Percentiles rank a stretch among this genome's conserved stretches.
These are phyloP conservation scores for Antrozous pallidus DNA, from an alignment of 2,797 vertebrate species.

Conservation along the genomic window DNA sequence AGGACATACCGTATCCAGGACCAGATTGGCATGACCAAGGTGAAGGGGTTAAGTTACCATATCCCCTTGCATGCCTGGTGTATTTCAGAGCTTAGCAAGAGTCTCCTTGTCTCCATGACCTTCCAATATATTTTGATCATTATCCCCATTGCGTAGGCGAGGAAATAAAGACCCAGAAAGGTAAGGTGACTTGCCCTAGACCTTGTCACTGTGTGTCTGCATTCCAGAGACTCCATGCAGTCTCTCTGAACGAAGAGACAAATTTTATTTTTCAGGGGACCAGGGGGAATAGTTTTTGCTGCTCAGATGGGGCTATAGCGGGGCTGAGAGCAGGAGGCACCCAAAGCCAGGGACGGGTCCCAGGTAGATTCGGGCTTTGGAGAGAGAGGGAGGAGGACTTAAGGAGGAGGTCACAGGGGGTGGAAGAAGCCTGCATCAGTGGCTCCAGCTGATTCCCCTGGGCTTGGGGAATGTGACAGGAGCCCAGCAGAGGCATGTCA, in stretches of 20 bases:
- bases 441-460: slow-evolving; percentile 62
- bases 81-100: neutral
- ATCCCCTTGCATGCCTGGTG: neutral
- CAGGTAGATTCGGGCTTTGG: neutral
- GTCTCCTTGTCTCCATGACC: neutral
- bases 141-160: neutral
- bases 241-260: neutral
- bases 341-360: neutral
- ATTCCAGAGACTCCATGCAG: neutral
- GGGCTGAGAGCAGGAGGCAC: neutral
- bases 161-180: slow-evolving; percentile 30
- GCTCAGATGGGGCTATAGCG: neutral
- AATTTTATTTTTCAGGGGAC: neutral
- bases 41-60: neutral
- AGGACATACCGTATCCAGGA: neutral
- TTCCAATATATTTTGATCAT: neutral
- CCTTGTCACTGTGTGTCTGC: neutral
- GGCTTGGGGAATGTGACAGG: slow-evolving; percentile 73
- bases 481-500: slow-evolving; percentile 64
- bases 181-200: neutral
- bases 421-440: neutral
- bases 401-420: slow-evolving; percentile 9
- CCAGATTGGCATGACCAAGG: neutral
- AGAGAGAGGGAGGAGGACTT: neutral
- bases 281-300: neutral